Evolutionary conservation across 2,888 invertebrate species (phyloP).

Genomic region (Vesta saturnalis): DNA sequence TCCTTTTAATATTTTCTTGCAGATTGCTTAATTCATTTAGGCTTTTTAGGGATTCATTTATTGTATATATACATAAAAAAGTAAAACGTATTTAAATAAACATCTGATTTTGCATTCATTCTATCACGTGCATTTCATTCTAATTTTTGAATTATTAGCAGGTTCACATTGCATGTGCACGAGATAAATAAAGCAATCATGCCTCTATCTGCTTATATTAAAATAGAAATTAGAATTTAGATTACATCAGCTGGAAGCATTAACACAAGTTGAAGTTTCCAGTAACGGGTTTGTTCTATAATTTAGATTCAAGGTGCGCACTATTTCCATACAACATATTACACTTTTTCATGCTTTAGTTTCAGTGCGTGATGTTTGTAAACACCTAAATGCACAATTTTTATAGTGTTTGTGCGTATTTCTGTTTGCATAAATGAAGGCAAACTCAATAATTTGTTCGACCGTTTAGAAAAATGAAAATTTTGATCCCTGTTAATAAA

Average conservation of each 20-base stretch:
- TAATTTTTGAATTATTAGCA: not conserved
- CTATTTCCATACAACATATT: not conserved
- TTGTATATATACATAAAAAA: constrained; percentile 1
- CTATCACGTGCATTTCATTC: not conserved
- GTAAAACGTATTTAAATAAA: not conserved
- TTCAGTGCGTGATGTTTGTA: too few relatives aligned
- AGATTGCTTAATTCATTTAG: constrained; percentile 30
- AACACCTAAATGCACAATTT: too few relatives aligned
- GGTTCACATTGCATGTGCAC: not conserved
- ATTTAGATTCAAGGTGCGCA: constrained; percentile 1
- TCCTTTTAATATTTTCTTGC: constrained; percentile 32
- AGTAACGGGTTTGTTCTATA: not conserved
- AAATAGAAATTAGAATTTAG: constrained; percentile 4
- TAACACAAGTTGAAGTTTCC: not conserved
- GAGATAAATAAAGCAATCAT: constrained; percentile 5
- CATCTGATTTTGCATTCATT: not conserved
- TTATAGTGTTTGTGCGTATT: too few relatives aligned
- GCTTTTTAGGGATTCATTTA: constrained; percentile 27
- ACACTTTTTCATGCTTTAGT: not conserved
- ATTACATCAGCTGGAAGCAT: constrained; percentile 2
- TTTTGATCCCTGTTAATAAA: too few relatives aligned
- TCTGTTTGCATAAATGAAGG: too few relatives aligned
- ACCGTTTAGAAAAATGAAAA: too few relatives aligned
- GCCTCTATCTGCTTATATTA: not conserved
- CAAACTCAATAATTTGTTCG: too few relatives aligned